A percentile compares a stretch with the other conserved stretches of the same genome.
These are phyloP conservation scores for Echinometra lucunter DNA, from an alignment of 53 echinoderm and acorn worm species.

Conservation along the genomic window DNA sequence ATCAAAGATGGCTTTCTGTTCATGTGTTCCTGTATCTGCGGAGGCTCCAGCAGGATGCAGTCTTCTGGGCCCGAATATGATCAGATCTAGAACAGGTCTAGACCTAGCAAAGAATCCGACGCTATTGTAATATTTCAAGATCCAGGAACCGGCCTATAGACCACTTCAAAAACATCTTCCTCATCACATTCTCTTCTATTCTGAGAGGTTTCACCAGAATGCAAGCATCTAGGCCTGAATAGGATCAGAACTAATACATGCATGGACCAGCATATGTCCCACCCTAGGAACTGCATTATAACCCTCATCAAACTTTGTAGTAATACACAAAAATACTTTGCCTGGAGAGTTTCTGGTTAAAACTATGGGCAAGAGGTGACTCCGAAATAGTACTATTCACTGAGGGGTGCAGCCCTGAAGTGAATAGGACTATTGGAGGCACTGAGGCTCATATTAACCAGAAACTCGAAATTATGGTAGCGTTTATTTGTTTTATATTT, in stretches of 20 bases:
- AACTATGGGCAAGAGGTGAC: too few relatives aligned
- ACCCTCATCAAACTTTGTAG: background rate
- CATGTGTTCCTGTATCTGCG: slow-evolving; percentile 20
- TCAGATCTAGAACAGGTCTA: background rate
- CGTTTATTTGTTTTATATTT: too few relatives aligned
- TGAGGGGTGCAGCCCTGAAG: too few relatives aligned
- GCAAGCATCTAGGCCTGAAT: background rate
- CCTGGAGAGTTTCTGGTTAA: too few relatives aligned
- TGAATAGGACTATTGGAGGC: too few relatives aligned
- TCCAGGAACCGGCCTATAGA: background rate
- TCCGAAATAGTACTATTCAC: too few relatives aligned
- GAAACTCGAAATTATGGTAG: too few relatives aligned
- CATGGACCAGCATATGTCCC: background rate
- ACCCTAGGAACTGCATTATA: background rate
- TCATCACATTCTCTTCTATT: background rate
- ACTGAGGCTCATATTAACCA: too few relatives aligned
- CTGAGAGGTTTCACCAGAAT: background rate
- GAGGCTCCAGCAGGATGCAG: slow-evolving; percentile 9
- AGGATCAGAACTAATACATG: background rate
- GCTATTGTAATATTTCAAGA: too few relatives aligned
- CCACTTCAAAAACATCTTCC: background rate
- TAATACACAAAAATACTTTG: too few relatives aligned
- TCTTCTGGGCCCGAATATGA: slow-evolving; percentile 30
- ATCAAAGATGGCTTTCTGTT: slow-evolving; percentile 74
- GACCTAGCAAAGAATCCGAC: too few relatives aligned